Conservation (phyloP, 2,888 invertebrate genomes). For the Scaptomyza polygonia region DNA sequence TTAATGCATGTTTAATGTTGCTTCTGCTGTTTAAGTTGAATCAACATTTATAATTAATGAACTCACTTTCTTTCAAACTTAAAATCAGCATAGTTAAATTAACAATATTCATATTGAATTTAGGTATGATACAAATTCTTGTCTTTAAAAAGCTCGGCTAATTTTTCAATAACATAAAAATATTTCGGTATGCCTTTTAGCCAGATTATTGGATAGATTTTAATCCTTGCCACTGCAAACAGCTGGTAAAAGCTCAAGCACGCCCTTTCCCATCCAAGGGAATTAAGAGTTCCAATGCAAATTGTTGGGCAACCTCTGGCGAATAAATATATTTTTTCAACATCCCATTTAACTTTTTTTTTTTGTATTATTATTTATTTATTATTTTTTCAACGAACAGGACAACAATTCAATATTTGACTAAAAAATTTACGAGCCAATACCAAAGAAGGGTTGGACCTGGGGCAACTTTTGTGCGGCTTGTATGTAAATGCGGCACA, state of each 20-base stretch:
- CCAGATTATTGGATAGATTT: slow-evolving; percentile 6
- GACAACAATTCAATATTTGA: slow-evolving; percentile 56
- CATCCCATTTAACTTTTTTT: slow-evolving; percentile 14
- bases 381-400: slow-evolving; percentile 7
- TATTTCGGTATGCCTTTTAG: neutral
- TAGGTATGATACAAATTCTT: too few relatives aligned
- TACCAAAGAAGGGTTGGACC: neutral
- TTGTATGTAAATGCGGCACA: slow-evolving; percentile 62
- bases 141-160: too few relatives aligned
- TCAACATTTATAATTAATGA: too few relatives aligned
- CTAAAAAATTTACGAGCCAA: slow-evolving; percentile 57
- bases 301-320: slow-evolving; percentile 3
- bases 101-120: too few relatives aligned
- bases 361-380: neutral
- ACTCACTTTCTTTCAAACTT: too few relatives aligned
- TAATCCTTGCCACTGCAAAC: neutral
- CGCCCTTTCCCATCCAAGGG: neutral
- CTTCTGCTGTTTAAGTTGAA: too few relatives aligned
- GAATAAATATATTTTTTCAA: slow-evolving; percentile 32
- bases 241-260: neutral
- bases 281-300: slow-evolving; percentile 23
- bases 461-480: slow-evolving; percentile 6
- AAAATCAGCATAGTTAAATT: too few relatives aligned
- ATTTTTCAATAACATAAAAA: too few relatives aligned
- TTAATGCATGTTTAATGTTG: too few relatives aligned